phyloP scores from a whole-genome alignment of 2,797 vertebrate species.

The Sternarchorhynchus goeldii region DNA sequence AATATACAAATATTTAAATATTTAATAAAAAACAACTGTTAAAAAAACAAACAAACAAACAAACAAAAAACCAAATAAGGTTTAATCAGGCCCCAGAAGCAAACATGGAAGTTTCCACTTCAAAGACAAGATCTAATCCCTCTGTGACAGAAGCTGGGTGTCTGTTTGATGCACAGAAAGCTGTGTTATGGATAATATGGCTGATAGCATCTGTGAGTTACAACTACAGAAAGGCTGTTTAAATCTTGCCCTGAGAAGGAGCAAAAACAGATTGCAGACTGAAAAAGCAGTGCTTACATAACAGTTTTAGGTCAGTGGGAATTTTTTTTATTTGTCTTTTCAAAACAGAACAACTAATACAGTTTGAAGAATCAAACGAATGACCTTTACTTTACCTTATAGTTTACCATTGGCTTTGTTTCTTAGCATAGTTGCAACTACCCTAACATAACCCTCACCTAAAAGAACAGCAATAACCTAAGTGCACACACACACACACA shows the following conservation, averaged over 20 bases:
- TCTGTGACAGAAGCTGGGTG: slow-evolving; percentile 17
- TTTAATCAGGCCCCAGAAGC: not conserved
- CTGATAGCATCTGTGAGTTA: slow-evolving; percentile 28
- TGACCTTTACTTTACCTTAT: not conserved
- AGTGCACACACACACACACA: not conserved
- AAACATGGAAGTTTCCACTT: not conserved
- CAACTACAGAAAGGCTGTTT: not conserved
- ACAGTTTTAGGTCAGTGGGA: not conserved
- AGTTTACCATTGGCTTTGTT: not conserved
- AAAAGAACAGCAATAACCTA: too few relatives aligned
- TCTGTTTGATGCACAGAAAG: not conserved
- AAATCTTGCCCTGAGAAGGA: not conserved
- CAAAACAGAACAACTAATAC: too few relatives aligned
- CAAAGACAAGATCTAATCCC: not conserved
- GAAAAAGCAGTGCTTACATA: not conserved
- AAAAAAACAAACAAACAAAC: too few relatives aligned
- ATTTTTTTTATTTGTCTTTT: not conserved
- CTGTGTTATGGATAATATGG: slow-evolving; percentile 22
- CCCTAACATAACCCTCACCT: not conserved
- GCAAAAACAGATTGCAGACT: not conserved
- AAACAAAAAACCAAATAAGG: not conserved
- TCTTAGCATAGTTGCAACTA: not conserved
- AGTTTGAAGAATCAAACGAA: not conserved
- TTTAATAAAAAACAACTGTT: not conserved
- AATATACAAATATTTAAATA: not conserved